A percentile compares a stretch with the other conserved stretches of the same genome.
phyloP scores from a whole-genome alignment of 2,888 invertebrate genomes.

The Idaea aversata region DNA sequence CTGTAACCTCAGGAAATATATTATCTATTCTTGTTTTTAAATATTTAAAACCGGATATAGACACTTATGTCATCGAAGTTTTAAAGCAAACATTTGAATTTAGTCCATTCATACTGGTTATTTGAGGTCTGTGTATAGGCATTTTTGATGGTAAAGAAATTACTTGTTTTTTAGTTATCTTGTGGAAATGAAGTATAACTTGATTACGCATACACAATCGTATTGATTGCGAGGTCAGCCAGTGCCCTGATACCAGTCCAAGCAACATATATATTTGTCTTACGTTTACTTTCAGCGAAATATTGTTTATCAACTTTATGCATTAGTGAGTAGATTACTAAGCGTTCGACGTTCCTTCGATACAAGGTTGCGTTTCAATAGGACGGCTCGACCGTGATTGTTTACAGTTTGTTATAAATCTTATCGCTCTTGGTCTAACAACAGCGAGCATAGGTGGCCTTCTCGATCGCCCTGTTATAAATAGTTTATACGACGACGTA shows the following conservation, averaged over 20 bases:
- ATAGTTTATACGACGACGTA: slow-evolving; percentile 38
- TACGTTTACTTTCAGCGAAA: slow-evolving; percentile 38
- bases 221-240: slow-evolving; percentile 44
- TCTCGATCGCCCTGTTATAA: slow-evolving; percentile 46
- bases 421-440: slow-evolving; percentile 40
- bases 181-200: slow-evolving; percentile 29
- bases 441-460: slow-evolving; percentile 41
- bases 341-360: slow-evolving; percentile 35
- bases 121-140: not conserved
- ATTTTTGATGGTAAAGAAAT: not conserved
- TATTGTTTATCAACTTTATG: slow-evolving; percentile 29
- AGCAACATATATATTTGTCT: slow-evolving; percentile 34
- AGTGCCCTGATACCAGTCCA: slow-evolving; percentile 37
- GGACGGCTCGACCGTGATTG: slow-evolving; percentile 43
- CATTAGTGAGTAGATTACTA: slow-evolving; percentile 8
- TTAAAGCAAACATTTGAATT: slow-evolving; percentile 1
- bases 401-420: slow-evolving; percentile 50
- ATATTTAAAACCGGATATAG: slow-evolving; percentile 1
- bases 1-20: not conserved
- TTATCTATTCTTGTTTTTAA: not conserved
- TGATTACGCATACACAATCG: slow-evolving; percentile 38
- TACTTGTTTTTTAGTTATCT: slow-evolving; percentile 11
- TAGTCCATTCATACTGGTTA: not conserved
- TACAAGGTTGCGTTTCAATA: slow-evolving; percentile 40
- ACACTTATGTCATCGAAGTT: not conserved